Percentiles rank a stretch among this genome's conserved stretches.
phyloP scores from a whole-genome alignment of 2,797 vertebrate genomes.

The Platyrinchus mystaceus region DNA sequence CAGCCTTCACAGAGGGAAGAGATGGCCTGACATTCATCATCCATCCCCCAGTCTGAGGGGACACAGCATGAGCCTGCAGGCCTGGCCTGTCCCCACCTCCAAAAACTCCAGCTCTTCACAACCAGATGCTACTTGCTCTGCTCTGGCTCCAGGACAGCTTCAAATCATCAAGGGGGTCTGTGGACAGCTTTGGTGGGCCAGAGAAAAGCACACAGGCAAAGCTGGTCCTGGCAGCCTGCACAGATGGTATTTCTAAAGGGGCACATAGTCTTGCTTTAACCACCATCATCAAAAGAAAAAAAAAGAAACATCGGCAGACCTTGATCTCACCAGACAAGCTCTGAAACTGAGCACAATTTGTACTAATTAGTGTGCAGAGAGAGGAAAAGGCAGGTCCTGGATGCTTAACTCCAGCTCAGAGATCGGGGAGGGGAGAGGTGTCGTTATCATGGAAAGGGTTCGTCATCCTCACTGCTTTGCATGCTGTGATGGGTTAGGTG shows the following conservation, averaged over 20 bases:
- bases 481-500: neutral
- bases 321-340: neutral
- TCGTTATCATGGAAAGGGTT: neutral
- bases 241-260: neutral
- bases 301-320: neutral
- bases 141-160: neutral
- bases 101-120: neutral
- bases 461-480: neutral
- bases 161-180: neutral
- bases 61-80: neutral
- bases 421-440: neutral
- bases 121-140: neutral
- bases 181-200: neutral
- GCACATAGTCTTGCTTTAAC: neutral
- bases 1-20: neutral
- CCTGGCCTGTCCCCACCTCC: neutral
- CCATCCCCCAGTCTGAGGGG: rapidly evolving
- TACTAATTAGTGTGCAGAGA: neutral
- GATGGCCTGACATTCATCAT: neutral
- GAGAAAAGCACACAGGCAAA: neutral
- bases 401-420: neutral
- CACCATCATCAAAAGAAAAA: neutral
- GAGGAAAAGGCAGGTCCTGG: neutral
- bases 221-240: neutral
- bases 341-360: neutral